These are phyloP conservation scores for Toxotes chatareus DNA, from an alignment of 2,113 vertebrate species.

Conservation along the genomic window DNA sequence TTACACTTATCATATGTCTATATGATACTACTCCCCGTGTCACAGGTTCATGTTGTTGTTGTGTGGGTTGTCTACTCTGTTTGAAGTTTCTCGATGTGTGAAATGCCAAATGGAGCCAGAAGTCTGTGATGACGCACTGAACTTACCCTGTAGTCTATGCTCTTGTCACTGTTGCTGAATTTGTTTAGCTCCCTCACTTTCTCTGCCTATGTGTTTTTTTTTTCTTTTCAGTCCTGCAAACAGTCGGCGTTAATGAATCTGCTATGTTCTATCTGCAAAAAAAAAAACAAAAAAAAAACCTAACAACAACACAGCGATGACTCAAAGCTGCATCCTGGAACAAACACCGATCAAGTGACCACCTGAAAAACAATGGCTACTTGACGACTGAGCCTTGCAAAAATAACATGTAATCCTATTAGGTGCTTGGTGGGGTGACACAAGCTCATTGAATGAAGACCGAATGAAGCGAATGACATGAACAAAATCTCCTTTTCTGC, in stretches of 20 bases:
- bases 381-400: conserved; percentile 14
- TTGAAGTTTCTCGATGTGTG: not conserved
- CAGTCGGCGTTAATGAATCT: not conserved
- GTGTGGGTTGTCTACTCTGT: not conserved
- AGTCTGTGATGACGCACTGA: conserved; percentile 1
- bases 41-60: not conserved
- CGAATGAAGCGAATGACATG: conserved; percentile 15
- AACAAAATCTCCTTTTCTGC: conserved; percentile 20
- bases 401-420: conserved; percentile 59
- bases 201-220: not conserved
- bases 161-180: conserved; percentile 15
- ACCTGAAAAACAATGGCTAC: conserved; percentile 51
- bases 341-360: conserved; percentile 51
- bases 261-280: not conserved
- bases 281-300: conserved; percentile 4
- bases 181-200: not conserved
- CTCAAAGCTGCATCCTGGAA: conserved; percentile 7
- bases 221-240: conserved; percentile 12
- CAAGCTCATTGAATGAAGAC: conserved; percentile 16
- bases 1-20: not conserved
- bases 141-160: not conserved
- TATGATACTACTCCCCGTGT: not conserved
- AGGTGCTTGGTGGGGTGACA: conserved; percentile 29
- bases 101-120: conserved; percentile 2
- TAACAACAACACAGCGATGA: conserved; percentile 13